Percentiles rank a stretch among this genome's conserved stretches.
Evolutionary conservation across 2,888 invertebrate genomes (phyloP).

Genomic region (Doris montereyensis): DNA sequence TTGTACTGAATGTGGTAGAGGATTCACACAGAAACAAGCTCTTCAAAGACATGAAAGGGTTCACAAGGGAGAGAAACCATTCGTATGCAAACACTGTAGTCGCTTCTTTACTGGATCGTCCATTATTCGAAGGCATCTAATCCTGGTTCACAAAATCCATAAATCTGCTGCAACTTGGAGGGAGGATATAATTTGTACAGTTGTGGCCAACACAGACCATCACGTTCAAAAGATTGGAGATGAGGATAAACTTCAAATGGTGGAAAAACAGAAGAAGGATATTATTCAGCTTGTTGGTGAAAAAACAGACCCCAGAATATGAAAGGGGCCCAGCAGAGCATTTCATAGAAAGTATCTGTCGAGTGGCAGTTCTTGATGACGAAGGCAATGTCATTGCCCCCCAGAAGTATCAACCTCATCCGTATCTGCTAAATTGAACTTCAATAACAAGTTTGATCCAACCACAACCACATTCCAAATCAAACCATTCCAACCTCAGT

Average conservation of each 20-base stretch:
- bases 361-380: slow-evolving; percentile 38
- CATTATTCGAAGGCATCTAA: slow-evolving; percentile 59
- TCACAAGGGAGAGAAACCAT: slow-evolving; percentile 72
- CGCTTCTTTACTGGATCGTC: slow-evolving; percentile 68
- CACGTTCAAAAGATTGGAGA: slow-evolving; percentile 44
- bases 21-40: slow-evolving; percentile 73
- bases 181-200: slow-evolving; percentile 53
- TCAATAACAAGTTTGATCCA: too few species aligned
- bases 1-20: slow-evolving; percentile 71
- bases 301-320: background rate
- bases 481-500: too few species aligned
- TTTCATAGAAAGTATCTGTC: slow-evolving; percentile 36
- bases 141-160: slow-evolving; percentile 59
- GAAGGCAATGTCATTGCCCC: slow-evolving; percentile 37
- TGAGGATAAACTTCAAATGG: slow-evolving; percentile 6
- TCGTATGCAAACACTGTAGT: slow-evolving; percentile 71
- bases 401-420: slow-evolving; percentile 35
- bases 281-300: slow-evolving; percentile 23
- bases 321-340: slow-evolving; percentile 39
- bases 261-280: slow-evolving; percentile 35
- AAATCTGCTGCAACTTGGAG: slow-evolving; percentile 57
- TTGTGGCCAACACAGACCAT: slow-evolving; percentile 41
- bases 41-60: slow-evolving; percentile 73
- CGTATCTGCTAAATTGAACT: too few species aligned
- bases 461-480: too few species aligned